phyloP scores from a whole-genome alignment of 1,140 invertebrate species.

The Galleria mellonella region DNA sequence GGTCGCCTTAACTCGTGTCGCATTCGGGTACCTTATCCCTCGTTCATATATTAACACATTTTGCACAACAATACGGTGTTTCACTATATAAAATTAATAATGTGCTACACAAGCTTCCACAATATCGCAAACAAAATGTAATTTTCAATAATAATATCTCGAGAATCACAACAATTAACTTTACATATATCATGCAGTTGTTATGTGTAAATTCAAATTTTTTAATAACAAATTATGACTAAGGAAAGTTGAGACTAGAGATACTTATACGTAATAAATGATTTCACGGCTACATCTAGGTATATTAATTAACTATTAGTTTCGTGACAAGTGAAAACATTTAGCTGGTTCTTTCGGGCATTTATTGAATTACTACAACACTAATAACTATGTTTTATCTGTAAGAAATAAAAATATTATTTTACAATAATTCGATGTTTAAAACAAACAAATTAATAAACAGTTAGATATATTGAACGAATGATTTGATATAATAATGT shows the following conservation, averaged over 20 bases:
- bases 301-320: too few relatives aligned
- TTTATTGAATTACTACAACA: too few relatives aligned
- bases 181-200: constrained; percentile 36
- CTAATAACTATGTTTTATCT: too few relatives aligned
- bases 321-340: too few relatives aligned
- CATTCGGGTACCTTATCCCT: constrained; percentile 1
- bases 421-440: constrained; percentile 12
- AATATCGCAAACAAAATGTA: constrained; percentile 13
- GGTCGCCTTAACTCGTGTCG: neutral
- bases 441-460: constrained; percentile 2
- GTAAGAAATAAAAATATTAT: constrained; percentile 17
- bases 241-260: constrained; percentile 61
- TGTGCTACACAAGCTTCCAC: constrained; percentile 59
- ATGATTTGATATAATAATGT: neutral
- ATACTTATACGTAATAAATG: constrained; percentile 38
- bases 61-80: constrained; percentile 44
- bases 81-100: constrained; percentile 45
- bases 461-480: constrained; percentile 24
- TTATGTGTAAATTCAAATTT: constrained; percentile 8
- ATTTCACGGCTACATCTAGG: too few relatives aligned
- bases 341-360: too few relatives aligned
- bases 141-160: constrained; percentile 4
- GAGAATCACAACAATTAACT: constrained; percentile 39
- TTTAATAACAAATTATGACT: constrained; percentile 53
- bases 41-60: constrained; percentile 1